phyloP scores from a whole-genome alignment of 2,113 vertebrate species.

The Misgurnus mizolepis region DNA sequence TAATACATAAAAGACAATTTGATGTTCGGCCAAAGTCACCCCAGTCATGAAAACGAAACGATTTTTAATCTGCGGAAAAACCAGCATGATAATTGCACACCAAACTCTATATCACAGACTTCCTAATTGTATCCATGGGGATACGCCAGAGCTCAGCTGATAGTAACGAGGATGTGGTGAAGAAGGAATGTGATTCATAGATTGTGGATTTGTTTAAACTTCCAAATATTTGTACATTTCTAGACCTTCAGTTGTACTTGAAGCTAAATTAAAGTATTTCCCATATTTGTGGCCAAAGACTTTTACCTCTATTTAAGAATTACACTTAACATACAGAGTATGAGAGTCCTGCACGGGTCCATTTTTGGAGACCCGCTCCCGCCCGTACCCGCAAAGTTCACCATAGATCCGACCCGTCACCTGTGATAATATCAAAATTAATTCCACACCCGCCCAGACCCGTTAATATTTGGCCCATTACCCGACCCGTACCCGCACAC shows the following conservation, averaged over 20 bases:
- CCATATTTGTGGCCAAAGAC: neutral
- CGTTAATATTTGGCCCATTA: no score
- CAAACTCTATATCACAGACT: slow-evolving; percentile 38
- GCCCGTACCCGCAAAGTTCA: no score
- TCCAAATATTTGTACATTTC: slow-evolving; percentile 1
- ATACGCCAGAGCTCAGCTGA: slow-evolving; percentile 19
- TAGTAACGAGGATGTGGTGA: neutral
- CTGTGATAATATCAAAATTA: no score
- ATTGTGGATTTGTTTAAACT: slow-evolving; percentile 37
- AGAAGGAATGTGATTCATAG: slow-evolving; percentile 32
- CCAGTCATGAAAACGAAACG: slow-evolving; percentile 30
- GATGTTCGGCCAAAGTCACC: slow-evolving; percentile 33
- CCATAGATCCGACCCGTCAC: no score
- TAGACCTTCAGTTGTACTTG: neutral
- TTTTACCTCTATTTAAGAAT: no score
- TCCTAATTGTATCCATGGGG: slow-evolving; percentile 38
- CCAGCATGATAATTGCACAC: slow-evolving; percentile 31
- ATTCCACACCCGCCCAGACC: no score
- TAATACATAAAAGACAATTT: slow-evolving; percentile 19
- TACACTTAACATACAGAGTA: neutral
- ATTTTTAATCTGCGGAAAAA: slow-evolving; percentile 38
- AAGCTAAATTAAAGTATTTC: slow-evolving; percentile 28
- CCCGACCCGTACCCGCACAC: no score
- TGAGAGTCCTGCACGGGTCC: no score
- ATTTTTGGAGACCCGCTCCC: no score